Conservation (phyloP, 2,797 vertebrate species). For the Sebastes aleutianus region DNA sequence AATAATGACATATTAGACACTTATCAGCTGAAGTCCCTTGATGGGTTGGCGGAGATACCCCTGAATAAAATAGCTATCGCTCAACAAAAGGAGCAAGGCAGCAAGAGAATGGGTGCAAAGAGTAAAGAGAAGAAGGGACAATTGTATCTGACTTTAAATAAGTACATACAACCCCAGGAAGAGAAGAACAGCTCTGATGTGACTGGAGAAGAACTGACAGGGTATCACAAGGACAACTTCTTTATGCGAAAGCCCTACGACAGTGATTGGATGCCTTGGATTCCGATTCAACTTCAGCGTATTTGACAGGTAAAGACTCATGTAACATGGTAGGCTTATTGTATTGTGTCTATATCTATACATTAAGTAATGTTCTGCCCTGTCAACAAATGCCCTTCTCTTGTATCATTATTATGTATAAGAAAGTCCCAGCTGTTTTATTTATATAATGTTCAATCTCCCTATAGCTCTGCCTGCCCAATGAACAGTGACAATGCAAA, state of each 20-base stretch:
- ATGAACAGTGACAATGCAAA: conserved; percentile 74
- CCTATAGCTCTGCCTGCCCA: conserved; percentile 50
- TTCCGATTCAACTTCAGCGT: conserved; percentile 96
- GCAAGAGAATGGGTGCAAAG: conserved; percentile 27
- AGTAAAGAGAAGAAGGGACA: conserved; percentile 56
- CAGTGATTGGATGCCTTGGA: conserved; percentile 94
- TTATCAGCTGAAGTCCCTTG: conserved; percentile 97
- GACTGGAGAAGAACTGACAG: conserved; percentile 80
- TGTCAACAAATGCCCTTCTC: background rate
- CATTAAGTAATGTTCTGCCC: background rate
- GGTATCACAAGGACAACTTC: conserved; percentile 91
- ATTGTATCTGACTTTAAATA: conserved; percentile 84
- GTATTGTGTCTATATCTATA: background rate
- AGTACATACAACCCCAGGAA: conserved; percentile 74
- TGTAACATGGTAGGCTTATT: background rate
- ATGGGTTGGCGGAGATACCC: conserved; percentile 89
- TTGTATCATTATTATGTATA: background rate
- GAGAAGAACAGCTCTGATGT: conserved; percentile 62
- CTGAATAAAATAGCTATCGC: conserved; percentile 88
- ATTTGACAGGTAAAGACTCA: conserved; percentile 86
- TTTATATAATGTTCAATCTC: conserved; percentile 5
- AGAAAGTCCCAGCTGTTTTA: background rate
- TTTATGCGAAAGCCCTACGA: conserved; percentile 91
- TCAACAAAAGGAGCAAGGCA: conserved; percentile 41
- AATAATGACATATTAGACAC: conserved; percentile 97